Evolutionary conservation across 1,140 invertebrate species (phyloP).

Genomic region (Andricus grossulariae): DNA sequence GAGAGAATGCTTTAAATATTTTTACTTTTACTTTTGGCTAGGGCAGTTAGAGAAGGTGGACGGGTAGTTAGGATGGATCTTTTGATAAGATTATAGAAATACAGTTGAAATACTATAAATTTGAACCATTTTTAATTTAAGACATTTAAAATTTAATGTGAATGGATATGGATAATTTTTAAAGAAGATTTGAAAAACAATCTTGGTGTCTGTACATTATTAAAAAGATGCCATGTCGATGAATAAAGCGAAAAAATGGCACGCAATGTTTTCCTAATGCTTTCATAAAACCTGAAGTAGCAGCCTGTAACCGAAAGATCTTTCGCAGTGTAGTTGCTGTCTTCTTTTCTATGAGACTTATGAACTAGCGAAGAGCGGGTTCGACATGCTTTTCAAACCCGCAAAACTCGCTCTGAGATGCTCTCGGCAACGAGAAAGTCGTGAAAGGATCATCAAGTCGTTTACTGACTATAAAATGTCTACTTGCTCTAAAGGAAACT

Average conservation of each 20-base stretch:
- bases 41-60: too few relatives aligned
- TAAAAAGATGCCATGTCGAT: background rate
- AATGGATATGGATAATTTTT: too few relatives aligned
- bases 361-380: constrained; percentile 27
- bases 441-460: constrained; percentile 31
- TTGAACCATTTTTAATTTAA: too few relatives aligned
- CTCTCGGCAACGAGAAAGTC: constrained; percentile 29
- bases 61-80: too few relatives aligned
- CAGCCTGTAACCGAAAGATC: constrained; percentile 13
- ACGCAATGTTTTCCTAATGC: constrained; percentile 29
- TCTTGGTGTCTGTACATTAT: too few relatives aligned
- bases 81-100: too few relatives aligned
- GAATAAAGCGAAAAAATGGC: constrained; percentile 15
- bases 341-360: constrained; percentile 28
- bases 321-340: constrained; percentile 21
- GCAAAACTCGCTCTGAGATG: constrained; percentile 22
- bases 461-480: constrained; percentile 29
- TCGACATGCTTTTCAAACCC: constrained; percentile 26
- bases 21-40: too few relatives aligned
- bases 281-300: constrained; percentile 28
- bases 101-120: too few relatives aligned
- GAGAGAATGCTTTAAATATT: too few relatives aligned
- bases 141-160: too few relatives aligned
- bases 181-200: too few relatives aligned
- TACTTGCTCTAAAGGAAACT: constrained; percentile 17